These are phyloP conservation scores for Desoria tigrina DNA, from an alignment of 2,888 invertebrate species.

Conservation along the genomic window DNA sequence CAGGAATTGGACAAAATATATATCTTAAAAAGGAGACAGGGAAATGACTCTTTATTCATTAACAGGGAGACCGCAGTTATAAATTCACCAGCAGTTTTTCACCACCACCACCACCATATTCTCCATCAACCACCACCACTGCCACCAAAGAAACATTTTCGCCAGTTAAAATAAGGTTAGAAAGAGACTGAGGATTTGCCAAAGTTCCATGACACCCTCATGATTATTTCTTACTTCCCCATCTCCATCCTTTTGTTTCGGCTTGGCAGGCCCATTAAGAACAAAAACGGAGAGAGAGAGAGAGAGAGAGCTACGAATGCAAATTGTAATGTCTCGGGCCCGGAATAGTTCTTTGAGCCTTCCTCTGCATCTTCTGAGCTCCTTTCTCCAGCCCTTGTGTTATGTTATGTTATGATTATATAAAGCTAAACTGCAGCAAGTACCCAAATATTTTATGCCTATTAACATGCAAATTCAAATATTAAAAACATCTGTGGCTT, in stretches of 20 bases:
- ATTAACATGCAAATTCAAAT: conserved; percentile 47
- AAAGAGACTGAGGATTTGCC: conserved; percentile 4
- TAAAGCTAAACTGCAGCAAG: background rate
- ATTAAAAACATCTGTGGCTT: conserved; percentile 40
- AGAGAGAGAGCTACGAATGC: conserved; percentile 11
- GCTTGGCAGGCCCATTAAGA: conserved; percentile 2
- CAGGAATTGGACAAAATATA: conserved; percentile 17
- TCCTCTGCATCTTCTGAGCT: conserved; percentile 10
- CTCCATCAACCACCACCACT: background rate
- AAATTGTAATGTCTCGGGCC: conserved; percentile 5
- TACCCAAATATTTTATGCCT: conserved; percentile 29
- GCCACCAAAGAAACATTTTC: conserved; percentile 40
- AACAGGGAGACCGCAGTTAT: conserved; percentile 41
- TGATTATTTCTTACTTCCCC: conserved; percentile 23
- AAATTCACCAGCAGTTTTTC: conserved; percentile 37
- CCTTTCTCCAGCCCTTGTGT: conserved; percentile 7
- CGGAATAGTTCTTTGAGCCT: too few relatives aligned
- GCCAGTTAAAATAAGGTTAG: conserved; percentile 18
- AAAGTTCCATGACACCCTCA: conserved; percentile 22
- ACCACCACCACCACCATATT: conserved; percentile 9
- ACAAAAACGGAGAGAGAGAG: conserved; percentile 18
- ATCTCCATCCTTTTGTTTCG: conserved; percentile 9
- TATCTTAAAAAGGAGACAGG: conserved; percentile 24
- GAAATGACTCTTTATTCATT: conserved; percentile 47
- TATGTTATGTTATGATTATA: conserved; percentile 13